phyloP scores from a whole-genome alignment of 2,888 invertebrate genomes.

The Cheilosia impressa region DNA sequence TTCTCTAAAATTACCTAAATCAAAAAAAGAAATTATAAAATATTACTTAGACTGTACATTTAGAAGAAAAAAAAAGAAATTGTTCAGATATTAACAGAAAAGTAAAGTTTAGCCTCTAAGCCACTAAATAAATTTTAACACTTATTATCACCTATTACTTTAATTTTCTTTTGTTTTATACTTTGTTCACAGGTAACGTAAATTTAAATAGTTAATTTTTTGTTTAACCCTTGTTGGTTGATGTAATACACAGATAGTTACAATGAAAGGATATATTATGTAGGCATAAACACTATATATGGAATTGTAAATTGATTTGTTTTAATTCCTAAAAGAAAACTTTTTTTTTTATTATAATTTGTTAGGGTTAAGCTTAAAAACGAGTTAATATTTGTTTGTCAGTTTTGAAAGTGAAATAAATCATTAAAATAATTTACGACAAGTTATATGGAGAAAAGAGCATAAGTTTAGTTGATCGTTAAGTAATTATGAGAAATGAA shows the following conservation, averaged over 20 bases:
- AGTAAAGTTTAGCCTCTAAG: slow-evolving; percentile 26
- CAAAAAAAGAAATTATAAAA: background rate
- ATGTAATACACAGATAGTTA: slow-evolving; percentile 49
- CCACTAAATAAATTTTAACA: slow-evolving; percentile 21
- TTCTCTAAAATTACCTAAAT: slow-evolving; percentile 16
- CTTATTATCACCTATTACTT: slow-evolving; percentile 5
- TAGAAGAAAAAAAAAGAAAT: slow-evolving; percentile 10
- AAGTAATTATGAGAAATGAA: slow-evolving; percentile 50
- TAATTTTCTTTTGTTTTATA: slow-evolving; percentile 38
- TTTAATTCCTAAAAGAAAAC: slow-evolving; percentile 41
- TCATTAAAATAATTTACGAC: slow-evolving; percentile 43
- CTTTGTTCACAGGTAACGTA: slow-evolving; percentile 62
- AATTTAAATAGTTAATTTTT: slow-evolving; percentile 60
- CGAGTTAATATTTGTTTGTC: slow-evolving; percentile 50
- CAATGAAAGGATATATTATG: slow-evolving; percentile 19
- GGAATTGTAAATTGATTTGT: slow-evolving; percentile 72
- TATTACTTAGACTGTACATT: slow-evolving; percentile 25
- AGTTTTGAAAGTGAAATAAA: slow-evolving; percentile 29
- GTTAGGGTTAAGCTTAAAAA: slow-evolving; percentile 34
- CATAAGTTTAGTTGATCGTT: slow-evolving; percentile 57
- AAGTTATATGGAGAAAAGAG: slow-evolving; percentile 45
- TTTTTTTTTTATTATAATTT: slow-evolving; percentile 35
- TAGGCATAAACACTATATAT: slow-evolving; percentile 49
- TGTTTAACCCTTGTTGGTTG: slow-evolving; percentile 60
- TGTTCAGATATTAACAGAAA: slow-evolving; percentile 33